These are phyloP conservation scores for Drosophila stalkeri DNA, from an alignment of 2,888 invertebrate genomes.

Conservation along the genomic window DNA sequence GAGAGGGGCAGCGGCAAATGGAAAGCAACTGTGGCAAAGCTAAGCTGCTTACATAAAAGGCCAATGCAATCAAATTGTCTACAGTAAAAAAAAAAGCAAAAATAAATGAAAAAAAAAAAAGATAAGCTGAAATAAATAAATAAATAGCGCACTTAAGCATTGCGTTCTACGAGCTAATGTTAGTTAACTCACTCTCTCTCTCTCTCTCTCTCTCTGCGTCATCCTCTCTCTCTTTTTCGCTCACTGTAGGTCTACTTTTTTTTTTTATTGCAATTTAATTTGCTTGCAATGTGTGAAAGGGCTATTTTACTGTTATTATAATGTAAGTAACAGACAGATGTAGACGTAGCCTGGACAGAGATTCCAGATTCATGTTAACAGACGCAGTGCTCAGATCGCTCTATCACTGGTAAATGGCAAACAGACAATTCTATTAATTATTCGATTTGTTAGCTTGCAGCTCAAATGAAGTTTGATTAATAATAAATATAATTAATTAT, in stretches of 20 bases:
- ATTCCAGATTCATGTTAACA: neutral
- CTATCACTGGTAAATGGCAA: too few species aligned
- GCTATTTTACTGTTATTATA: neutral
- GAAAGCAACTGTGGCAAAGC: constrained; percentile 14
- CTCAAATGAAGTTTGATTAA: too few species aligned
- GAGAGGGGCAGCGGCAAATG: neutral
- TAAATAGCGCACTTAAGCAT: constrained; percentile 55
- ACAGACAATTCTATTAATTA: neutral
- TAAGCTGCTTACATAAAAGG: constrained; percentile 67
- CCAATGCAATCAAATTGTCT: constrained; percentile 43
- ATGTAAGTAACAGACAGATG: neutral
- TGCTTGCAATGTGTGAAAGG: neutral
- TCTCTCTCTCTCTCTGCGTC: constrained; percentile 1
- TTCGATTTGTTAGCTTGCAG: too few species aligned
- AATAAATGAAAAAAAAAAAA: neutral
- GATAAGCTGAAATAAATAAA: constrained; percentile 49
- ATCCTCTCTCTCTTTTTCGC: neutral
- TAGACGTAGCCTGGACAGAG: too few species aligned
- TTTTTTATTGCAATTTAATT: neutral
- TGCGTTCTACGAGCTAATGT: constrained; percentile 46
- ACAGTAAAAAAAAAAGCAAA: constrained; percentile 9
- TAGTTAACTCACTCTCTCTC: constrained; percentile 20
- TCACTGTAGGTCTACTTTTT: constrained; percentile 1
- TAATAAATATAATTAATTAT: too few species aligned
- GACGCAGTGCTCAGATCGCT: neutral